A percentile compares a stretch with the other conserved stretches of the same genome.
These are phyloP conservation scores for Toxotes lorentzi DNA, from an alignment of 2,797 vertebrate genomes.

Conservation along the genomic window DNA sequence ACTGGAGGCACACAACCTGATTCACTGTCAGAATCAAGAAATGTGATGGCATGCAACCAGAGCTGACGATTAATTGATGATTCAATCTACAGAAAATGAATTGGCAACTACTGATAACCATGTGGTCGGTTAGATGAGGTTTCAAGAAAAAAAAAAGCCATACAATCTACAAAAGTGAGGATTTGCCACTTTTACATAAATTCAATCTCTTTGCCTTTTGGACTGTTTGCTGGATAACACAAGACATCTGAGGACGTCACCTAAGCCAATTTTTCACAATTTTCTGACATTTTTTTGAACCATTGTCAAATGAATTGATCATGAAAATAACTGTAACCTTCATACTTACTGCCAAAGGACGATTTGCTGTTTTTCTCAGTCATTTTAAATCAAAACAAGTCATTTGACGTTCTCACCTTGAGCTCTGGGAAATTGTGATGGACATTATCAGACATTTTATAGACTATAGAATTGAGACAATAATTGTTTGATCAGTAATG, in stretches of 20 bases:
- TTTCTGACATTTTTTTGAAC: too few relatives aligned
- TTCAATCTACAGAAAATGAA: neutral
- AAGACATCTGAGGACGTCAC: neutral
- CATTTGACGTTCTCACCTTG: too few relatives aligned
- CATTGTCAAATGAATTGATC: too few relatives aligned
- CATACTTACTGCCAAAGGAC: too few relatives aligned
- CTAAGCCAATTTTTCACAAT: neutral
- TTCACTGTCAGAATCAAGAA: neutral
- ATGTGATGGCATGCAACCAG: too few relatives aligned
- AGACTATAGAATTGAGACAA: neutral
- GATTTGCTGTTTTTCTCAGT: neutral
- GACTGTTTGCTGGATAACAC: neutral
- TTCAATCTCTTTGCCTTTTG: neutral
- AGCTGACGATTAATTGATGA: neutral
- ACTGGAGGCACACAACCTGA: neutral
- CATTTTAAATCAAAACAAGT: too few relatives aligned
- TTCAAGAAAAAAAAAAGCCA: neutral
- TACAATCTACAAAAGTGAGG: neutral
- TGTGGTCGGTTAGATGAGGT: neutral
- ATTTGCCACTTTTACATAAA: neutral
- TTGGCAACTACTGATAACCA: neutral
- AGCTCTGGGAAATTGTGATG: too few relatives aligned
- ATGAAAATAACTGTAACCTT: neutral
- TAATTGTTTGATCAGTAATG: neutral
- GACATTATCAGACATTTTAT: neutral